phyloP scores from a whole-genome alignment of 2,888 invertebrate genomes.

The Campopleginae sp. region DNA sequence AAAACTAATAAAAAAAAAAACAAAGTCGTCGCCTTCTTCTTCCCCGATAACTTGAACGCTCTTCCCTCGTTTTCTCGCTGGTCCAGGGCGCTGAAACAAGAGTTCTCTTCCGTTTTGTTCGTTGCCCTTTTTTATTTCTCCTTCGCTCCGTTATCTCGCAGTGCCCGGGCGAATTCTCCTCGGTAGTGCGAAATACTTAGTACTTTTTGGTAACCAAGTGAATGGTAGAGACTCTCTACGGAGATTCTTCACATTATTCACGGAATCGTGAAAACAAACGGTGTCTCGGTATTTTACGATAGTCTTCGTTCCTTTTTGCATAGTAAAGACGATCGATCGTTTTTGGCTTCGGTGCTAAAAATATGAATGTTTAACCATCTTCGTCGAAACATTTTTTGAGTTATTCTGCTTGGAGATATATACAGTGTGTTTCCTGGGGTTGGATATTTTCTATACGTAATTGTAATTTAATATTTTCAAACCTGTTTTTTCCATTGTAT shows the following conservation, averaged over 20 bases:
- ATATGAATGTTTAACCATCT: not conserved
- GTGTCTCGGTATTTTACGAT: not conserved
- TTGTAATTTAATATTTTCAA: not conserved
- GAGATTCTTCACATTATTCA: conserved; percentile 19
- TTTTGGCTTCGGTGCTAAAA: not conserved
- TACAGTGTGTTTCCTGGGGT: too few relatives aligned
- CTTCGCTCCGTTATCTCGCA: conserved; percentile 19
- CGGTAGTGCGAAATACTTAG: not conserved
- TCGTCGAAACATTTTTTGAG: not conserved
- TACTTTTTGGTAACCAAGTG: conserved; percentile 10
- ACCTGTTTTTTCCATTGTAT: not conserved
- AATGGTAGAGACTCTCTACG: not conserved
- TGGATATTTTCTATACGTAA: not conserved
- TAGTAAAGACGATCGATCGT: conserved; percentile 3
- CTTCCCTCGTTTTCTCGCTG: conserved; percentile 1
- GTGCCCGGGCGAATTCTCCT: not conserved
- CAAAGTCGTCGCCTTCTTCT: conserved; percentile 2
- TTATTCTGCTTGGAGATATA: not conserved
- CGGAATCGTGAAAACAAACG: conserved; percentile 11
- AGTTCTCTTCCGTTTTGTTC: not conserved
- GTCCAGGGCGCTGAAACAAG: not conserved
- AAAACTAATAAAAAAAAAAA: not conserved
- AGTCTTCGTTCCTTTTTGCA: not conserved
- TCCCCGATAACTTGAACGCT: conserved; percentile 21
- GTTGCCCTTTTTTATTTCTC: not conserved